Evolutionary conservation across 2,797 vertebrate species (phyloP).

Genomic region (Cyclopterus lumpus): DNA sequence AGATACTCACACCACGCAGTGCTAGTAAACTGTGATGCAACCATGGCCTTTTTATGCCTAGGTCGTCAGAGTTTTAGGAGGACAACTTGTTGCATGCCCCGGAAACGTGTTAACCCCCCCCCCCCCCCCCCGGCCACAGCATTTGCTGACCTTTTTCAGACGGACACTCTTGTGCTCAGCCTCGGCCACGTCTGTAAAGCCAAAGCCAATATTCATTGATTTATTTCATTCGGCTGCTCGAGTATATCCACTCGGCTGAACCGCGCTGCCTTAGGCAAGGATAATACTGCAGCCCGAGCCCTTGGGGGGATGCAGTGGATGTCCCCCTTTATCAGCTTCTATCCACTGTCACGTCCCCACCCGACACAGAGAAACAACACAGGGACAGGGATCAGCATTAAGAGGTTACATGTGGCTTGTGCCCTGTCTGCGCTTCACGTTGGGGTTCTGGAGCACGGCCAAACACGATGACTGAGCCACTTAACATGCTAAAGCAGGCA

Average conservation of each 20-base stretch:
- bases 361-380: constrained; percentile 22
- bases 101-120: constrained; percentile 39
- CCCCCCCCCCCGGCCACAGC: constrained; percentile 26
- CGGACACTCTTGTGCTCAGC: constrained; percentile 51
- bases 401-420: constrained; percentile 46
- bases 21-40: constrained; percentile 43
- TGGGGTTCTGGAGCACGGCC: constrained; percentile 9
- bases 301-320: constrained; percentile 27
- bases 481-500: constrained; percentile 29
- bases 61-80: constrained; percentile 43
- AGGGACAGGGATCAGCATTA: constrained; percentile 42
- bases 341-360: constrained; percentile 51
- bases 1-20: constrained; percentile 9
- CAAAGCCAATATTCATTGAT: constrained; percentile 70
- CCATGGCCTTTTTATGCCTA: constrained; percentile 48
- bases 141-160: constrained; percentile 73
- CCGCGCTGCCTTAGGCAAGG: constrained; percentile 54
- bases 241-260: constrained; percentile 60
- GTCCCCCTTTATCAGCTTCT: constrained; percentile 49
- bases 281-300: constrained; percentile 60
- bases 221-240: constrained; percentile 72
- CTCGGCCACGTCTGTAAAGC: constrained; percentile 46
- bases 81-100: constrained; percentile 51
- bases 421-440: constrained; percentile 11
- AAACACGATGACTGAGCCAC: constrained; percentile 38